Percentiles rank a stretch among this genome's conserved stretches.
phyloP scores from a whole-genome alignment of 2,888 invertebrate genomes.

The Cryptus viduatorius region DNA sequence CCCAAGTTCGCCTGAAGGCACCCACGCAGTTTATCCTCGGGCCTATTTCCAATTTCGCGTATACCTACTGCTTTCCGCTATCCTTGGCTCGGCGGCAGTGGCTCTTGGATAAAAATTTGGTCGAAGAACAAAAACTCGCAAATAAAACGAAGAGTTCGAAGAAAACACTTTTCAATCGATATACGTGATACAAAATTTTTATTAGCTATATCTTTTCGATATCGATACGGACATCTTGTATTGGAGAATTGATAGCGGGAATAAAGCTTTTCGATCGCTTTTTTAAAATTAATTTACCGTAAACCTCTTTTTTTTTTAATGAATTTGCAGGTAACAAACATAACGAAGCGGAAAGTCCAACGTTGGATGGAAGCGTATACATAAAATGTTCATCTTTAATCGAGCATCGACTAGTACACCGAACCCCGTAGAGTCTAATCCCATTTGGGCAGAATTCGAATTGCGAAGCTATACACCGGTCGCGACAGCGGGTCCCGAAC shows the following conservation, averaged over 20 bases:
- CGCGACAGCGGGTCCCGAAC: conserved; percentile 93
- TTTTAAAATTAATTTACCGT: background rate
- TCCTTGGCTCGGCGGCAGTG: background rate
- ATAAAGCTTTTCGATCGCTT: background rate
- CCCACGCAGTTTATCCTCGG: conserved; percentile 24
- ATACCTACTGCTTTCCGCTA: background rate
- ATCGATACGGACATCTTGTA: background rate
- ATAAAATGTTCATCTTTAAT: conserved; percentile 91
- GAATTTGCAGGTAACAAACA: conserved; percentile 58
- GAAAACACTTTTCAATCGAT: too few relatives aligned
- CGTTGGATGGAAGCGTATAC: conserved; percentile 70
- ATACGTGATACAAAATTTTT: too few relatives aligned
- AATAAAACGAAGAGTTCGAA: background rate
- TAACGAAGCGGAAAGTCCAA: conserved; percentile 47
- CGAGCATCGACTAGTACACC: conserved; percentile 85
- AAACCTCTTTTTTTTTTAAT: background rate
- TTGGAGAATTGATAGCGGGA: too few relatives aligned
- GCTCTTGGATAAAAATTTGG: background rate
- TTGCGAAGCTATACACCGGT: conserved; percentile 94
- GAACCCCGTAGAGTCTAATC: conserved; percentile 90
- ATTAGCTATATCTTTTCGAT: background rate
- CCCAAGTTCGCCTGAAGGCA: conserved; percentile 10
- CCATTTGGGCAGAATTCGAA: conserved; percentile 95
- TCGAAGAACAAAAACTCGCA: background rate
- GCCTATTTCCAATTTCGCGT: conserved; percentile 33